Percentiles rank a stretch among this genome's conserved stretches.
Evolutionary conservation across 2,888 invertebrate species (phyloP).

Genomic region (Platynereis dumerilii): DNA sequence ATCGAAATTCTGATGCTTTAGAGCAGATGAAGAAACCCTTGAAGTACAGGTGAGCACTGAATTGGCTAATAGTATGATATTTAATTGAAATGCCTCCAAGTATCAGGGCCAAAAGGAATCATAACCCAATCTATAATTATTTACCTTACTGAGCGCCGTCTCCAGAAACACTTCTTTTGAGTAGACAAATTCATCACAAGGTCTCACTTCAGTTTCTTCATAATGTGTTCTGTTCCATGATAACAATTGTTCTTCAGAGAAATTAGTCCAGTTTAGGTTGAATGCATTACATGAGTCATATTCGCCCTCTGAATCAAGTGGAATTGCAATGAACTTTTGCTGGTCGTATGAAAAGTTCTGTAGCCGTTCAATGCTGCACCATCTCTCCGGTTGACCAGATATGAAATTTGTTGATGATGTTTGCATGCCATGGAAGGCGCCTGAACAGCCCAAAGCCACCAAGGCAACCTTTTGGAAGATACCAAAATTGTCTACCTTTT

Average conservation of each 20-base stretch:
- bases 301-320: background rate
- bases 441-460: background rate
- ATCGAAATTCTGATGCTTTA: too few species aligned
- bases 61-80: too few species aligned
- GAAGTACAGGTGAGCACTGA: too few species aligned
- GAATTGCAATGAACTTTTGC: constrained; percentile 1
- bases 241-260: background rate
- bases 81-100: too few species aligned
- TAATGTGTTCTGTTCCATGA: background rate
- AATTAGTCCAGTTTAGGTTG: background rate
- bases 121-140: too few species aligned
- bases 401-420: background rate
- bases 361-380: background rate
- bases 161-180: too few species aligned
- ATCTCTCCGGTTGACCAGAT: background rate
- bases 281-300: constrained; percentile 1
- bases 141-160: too few species aligned
- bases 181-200: too few species aligned
- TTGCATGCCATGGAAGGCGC: background rate
- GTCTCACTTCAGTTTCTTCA: too few species aligned
- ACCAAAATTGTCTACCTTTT: background rate
- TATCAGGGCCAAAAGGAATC: too few species aligned
- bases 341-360: background rate
- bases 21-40: too few species aligned
- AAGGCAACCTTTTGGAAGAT: background rate